A percentile compares a stretch with the other conserved stretches of the same genome.
Evolutionary conservation across 2,888 invertebrate species (phyloP).

Genomic region (Sesamia inferens): DNA sequence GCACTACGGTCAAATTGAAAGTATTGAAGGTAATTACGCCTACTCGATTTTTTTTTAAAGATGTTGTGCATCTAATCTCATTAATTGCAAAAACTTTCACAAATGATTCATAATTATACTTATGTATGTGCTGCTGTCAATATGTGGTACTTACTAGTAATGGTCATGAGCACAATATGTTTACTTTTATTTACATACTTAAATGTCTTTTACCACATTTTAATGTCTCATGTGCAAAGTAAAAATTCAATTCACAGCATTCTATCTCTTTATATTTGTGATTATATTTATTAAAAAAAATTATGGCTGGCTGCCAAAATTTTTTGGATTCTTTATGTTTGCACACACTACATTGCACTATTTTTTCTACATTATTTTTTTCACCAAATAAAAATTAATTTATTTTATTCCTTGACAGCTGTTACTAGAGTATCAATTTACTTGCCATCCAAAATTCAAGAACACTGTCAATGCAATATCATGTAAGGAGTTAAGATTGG

Average conservation of each 20-base stretch:
- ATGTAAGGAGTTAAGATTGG: constrained; percentile 94
- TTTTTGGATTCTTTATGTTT: constrained; percentile 45
- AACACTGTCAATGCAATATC: constrained; percentile 94
- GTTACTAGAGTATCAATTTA: constrained; percentile 98
- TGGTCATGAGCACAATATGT: constrained; percentile 34
- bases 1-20: constrained; percentile 96
- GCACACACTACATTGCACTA: constrained; percentile 6
- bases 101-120: constrained; percentile 55
- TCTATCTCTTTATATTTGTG: constrained; percentile 22
- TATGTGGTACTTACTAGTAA: constrained; percentile 31
- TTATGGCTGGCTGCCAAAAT: constrained; percentile 57
- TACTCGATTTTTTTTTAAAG: constrained; percentile 63
- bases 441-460: constrained; percentile 97
- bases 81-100: constrained; percentile 61
- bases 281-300: constrained; percentile 49
- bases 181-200: constrained; percentile 31
- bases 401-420: constrained; percentile 89
- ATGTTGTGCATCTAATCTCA: constrained; percentile 57
- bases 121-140: constrained; percentile 44
- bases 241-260: constrained; percentile 13
- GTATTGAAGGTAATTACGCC: constrained; percentile 94
- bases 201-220: constrained; percentile 22
- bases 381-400: background rate
- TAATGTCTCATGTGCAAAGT: constrained; percentile 33
- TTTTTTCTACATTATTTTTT: background rate